Percentiles rank a stretch among this genome's conserved stretches.
Conservation (phyloP, 2,797 vertebrate species). For the Epinephelus malabaricus region DNA sequence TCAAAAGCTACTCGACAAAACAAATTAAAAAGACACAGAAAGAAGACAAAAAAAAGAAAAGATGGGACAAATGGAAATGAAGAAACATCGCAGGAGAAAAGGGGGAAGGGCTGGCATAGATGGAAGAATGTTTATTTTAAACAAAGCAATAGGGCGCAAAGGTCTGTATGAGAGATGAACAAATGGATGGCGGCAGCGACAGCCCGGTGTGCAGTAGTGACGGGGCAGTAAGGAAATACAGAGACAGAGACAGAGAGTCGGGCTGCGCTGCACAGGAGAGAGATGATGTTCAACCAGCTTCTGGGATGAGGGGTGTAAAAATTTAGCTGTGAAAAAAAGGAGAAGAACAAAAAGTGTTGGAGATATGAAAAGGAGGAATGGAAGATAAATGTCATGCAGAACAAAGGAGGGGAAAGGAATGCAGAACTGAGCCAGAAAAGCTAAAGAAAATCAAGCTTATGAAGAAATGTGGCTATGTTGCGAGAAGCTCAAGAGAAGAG, state of each 20-base stretch:
- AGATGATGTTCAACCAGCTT: slow-evolving; percentile 87
- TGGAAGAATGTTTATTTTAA: slow-evolving; percentile 95
- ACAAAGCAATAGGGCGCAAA: slow-evolving; percentile 84
- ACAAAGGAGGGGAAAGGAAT: slow-evolving; percentile 23
- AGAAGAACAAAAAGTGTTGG: slow-evolving; percentile 59
- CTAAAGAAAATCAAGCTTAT: slow-evolving; percentile 14
- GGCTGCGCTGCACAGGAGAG: slow-evolving; percentile 86
- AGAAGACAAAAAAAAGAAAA: slow-evolving; percentile 55
- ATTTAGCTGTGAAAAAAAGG: slow-evolving; percentile 91
- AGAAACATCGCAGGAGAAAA: slow-evolving; percentile 75
- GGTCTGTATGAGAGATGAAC: slow-evolving; percentile 88
- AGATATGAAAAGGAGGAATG: slow-evolving; percentile 33
- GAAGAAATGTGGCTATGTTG: neutral
- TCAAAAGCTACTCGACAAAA: slow-evolving; percentile 84
- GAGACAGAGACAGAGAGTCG: slow-evolving; percentile 78
- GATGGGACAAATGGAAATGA: slow-evolving; percentile 70
- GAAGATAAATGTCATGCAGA: slow-evolving; percentile 57
- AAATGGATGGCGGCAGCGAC: slow-evolving; percentile 68
- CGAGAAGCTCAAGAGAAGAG: neutral
- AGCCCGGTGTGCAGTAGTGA: slow-evolving; percentile 74
- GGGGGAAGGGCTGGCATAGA: slow-evolving; percentile 74
- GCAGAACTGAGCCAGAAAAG: slow-evolving; percentile 37
- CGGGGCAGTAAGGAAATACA: slow-evolving; percentile 72
- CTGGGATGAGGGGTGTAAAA: slow-evolving; percentile 87
- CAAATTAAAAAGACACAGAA: slow-evolving; percentile 79